phyloP scores from a whole-genome alignment of 2,797 vertebrate species.

The Hippoglossus hippoglossus region DNA sequence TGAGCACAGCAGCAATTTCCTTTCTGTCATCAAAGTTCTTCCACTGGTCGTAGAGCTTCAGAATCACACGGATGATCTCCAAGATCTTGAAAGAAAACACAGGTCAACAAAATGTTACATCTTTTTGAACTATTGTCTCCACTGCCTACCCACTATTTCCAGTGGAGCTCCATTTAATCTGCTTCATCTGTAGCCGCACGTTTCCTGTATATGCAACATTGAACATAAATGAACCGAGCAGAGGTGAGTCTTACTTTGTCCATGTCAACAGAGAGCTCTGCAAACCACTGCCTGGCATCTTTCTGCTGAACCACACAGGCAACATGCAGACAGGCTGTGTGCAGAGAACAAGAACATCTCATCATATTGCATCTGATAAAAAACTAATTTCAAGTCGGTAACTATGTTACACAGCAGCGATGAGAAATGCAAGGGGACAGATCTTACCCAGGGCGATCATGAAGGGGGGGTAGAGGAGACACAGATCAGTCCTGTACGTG shows the following conservation, averaged over 20 bases:
- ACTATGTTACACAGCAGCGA: slow-evolving; percentile 25
- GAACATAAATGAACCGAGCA: too few species aligned
- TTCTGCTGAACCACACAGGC: slow-evolving; percentile 99
- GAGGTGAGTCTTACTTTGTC: slow-evolving; percentile 89
- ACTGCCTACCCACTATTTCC: too few species aligned
- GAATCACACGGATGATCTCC: slow-evolving; percentile 98
- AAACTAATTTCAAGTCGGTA: slow-evolving; percentile 15
- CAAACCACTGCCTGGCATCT: slow-evolving; percentile 98
- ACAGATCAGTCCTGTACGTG: slow-evolving; percentile 98
- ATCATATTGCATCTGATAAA: slow-evolving; percentile 30
- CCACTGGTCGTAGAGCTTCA: slow-evolving; percentile 99
- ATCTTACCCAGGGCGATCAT: slow-evolving; percentile 98
- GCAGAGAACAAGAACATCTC: background rate
- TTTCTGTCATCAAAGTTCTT: slow-evolving; percentile 99
- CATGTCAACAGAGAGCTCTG: slow-evolving; percentile 99
- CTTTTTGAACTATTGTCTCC: too few species aligned
- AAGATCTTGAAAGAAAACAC: slow-evolving; percentile 87
- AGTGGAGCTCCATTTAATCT: too few species aligned
- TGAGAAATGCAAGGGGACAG: slow-evolving; percentile 1
- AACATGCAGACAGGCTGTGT: slow-evolving; percentile 94
- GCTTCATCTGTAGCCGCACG: too few species aligned
- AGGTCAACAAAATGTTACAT: background rate
- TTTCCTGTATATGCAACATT: too few species aligned
- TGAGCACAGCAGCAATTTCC: slow-evolving; percentile 96
- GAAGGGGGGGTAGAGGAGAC: slow-evolving; percentile 98